These are phyloP conservation scores for Xerus rutilus DNA, from an alignment of 2,797 vertebrate genomes.

Conservation along the genomic window DNA sequence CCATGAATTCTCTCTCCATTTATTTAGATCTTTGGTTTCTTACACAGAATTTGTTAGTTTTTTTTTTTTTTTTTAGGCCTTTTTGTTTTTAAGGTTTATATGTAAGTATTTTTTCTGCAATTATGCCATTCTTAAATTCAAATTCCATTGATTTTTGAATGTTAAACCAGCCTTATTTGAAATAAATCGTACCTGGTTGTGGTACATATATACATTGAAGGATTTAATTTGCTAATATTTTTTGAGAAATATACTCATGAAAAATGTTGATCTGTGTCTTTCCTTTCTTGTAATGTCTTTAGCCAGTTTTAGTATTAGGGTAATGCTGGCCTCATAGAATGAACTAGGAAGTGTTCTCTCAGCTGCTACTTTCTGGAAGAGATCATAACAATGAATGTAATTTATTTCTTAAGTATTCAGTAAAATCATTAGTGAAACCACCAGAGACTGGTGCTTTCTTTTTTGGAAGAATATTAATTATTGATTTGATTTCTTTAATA, in stretches of 20 bases:
- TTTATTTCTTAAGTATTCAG: not conserved
- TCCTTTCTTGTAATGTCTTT: too few species aligned
- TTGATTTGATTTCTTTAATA: not conserved
- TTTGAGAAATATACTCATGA: too few species aligned
- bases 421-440: not conserved
- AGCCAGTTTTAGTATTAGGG: too few species aligned
- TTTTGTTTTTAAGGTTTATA: not conserved
- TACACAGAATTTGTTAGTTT: constrained; percentile 46
- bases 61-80: not conserved
- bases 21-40: constrained; percentile 32
- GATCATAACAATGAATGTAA: too few species aligned
- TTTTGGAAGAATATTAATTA: not conserved
- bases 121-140: not conserved
- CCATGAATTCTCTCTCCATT: not conserved
- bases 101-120: not conserved
- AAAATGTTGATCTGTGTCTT: too few species aligned
- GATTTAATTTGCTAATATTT: too few species aligned
- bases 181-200: not conserved
- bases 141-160: not conserved
- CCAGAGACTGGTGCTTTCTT: not conserved
- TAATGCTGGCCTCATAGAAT: too few species aligned
- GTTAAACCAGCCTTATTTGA: not conserved
- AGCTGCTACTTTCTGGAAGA: too few species aligned
- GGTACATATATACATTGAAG: too few species aligned
- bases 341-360: too few species aligned